Base-by-base conservation (phyloP, 2,888 invertebrate genomes). In the Muscina levida region DNA sequence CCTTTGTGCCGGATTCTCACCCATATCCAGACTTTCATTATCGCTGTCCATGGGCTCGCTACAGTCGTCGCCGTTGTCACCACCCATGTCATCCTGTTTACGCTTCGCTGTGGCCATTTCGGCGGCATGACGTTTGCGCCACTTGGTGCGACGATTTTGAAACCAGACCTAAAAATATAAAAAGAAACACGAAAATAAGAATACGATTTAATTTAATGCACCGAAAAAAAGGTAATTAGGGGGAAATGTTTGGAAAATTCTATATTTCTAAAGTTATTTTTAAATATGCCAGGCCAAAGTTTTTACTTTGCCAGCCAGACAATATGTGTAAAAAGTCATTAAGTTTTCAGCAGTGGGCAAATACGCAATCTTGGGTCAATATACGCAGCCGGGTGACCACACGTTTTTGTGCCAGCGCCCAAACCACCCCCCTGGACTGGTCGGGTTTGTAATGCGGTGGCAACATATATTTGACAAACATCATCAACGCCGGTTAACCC, bases 101-200 rank as follows among this genome's bases (percentile, higher is more conserved):
- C 97, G 94, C 91, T 97, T 97, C 6, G 98, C 98, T 46, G 98
- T 97, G 83, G 98, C 98, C 97, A 98, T 98, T 92, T 98, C 98
- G 1, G 98, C 98, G 17, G 98, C 98, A 92, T 98, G 98, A 91
- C 98, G 97, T 94, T 99, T 99, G 89, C 99, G 94, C 99, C 99
- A 99, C 93, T 99, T 99, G 87, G 99, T 99, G 90, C 99, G 94
- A 90, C 99, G 94, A 92, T 99, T 99, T 92, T 99, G 99, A 93
- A 99, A 99, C 99, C 99, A 99, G 82, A 99, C 99, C 99, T 99
- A 94, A 44, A 92, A 88, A 80, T 59, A 82, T 31, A 65, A 75
- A 8, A 31, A 56, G 65, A 70, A 48, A 73, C 26, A 46, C 68
- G 57, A 37, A 66, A 72, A 70, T n/a, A 72, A 15, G 31, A 42